Evolutionary conservation across 2,888 invertebrate genomes (phyloP).

Genomic region (Daptonema setosum): DNA sequence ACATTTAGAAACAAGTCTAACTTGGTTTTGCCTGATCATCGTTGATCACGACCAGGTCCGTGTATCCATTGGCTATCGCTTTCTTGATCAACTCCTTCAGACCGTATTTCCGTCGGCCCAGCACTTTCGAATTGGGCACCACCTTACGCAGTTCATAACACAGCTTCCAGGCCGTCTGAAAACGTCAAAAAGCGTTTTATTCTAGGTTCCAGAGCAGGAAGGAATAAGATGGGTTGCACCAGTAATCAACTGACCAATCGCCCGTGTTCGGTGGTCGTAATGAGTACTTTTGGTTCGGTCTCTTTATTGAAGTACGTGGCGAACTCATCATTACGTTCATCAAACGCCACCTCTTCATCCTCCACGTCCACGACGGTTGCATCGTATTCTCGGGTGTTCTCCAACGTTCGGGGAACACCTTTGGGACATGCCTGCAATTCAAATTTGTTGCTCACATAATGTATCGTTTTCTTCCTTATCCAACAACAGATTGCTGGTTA

Average conservation of each 20-base stretch:
- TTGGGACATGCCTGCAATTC: not conserved
- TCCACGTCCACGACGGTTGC: not conserved
- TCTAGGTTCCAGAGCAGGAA: too few relatives aligned
- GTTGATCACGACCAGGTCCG: not conserved
- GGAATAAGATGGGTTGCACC: too few relatives aligned
- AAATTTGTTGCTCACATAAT: too few relatives aligned
- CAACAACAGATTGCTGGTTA: too few relatives aligned
- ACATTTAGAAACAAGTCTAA: too few relatives aligned
- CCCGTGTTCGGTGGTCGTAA: not conserved
- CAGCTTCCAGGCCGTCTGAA: slow-evolving; percentile 41
- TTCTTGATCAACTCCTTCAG: not conserved
- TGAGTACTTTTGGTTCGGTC: not conserved
- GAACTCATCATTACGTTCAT: not conserved
- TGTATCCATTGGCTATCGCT: not conserved
- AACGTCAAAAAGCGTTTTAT: not conserved
- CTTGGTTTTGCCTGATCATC: not conserved
- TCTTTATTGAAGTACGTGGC: not conserved
- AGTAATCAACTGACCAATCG: not conserved
- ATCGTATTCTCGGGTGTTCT: not conserved
- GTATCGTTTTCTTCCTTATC: too few relatives aligned
- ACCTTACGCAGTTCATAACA: slow-evolving; percentile 69
- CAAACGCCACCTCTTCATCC: not conserved
- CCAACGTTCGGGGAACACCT: not conserved
- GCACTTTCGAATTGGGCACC: slow-evolving; percentile 59
- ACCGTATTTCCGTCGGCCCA: not conserved